Percentiles rank a stretch among this genome's conserved stretches.
phyloP scores from a whole-genome alignment of 2,888 invertebrate genomes.

The Embidobia sp. region DNA sequence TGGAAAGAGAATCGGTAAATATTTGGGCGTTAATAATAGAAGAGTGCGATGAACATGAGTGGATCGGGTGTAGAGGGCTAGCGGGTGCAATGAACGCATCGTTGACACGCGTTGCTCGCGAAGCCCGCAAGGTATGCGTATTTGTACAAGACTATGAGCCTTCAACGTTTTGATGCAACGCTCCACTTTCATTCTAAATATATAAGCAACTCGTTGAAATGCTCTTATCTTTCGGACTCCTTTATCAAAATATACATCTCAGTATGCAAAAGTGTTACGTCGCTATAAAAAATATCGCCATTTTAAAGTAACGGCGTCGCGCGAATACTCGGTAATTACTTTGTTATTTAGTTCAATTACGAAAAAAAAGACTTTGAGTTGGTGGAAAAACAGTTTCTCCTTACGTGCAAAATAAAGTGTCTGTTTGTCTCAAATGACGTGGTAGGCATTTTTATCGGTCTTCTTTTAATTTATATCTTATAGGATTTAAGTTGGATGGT shows the following conservation, averaged over 20 bases:
- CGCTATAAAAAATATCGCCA: slow-evolving; percentile 17
- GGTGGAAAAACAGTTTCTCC: no score
- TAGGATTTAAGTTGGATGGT: no score
- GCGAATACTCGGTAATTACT: no score
- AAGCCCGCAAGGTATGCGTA: slow-evolving; percentile 50
- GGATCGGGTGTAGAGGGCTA: slow-evolving; percentile 31
- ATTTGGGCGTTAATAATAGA: slow-evolving; percentile 61
- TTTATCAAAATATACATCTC: slow-evolving; percentile 47
- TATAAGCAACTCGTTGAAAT: slow-evolving; percentile 40
- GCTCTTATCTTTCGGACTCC: slow-evolving; percentile 34
- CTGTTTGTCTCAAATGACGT: no score
- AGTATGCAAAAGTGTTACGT: slow-evolving; percentile 37
- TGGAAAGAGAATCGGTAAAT: slow-evolving; percentile 35
- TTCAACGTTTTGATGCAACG: slow-evolving; percentile 49
- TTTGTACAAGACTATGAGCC: slow-evolving; percentile 26
- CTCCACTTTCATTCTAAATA: slow-evolving; percentile 58
- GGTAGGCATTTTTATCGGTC: no score
- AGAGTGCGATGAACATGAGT: slow-evolving; percentile 36
- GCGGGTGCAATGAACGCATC: slow-evolving; percentile 62
- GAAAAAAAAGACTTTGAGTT: no score
- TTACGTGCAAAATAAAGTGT: no score
- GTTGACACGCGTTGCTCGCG: slow-evolving; percentile 56
- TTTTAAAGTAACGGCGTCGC: background rate
- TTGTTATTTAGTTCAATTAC: no score
- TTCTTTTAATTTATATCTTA: no score